Base-by-base conservation (phyloP, 1,140 invertebrate species). In the Plectus sambesii region DNA sequence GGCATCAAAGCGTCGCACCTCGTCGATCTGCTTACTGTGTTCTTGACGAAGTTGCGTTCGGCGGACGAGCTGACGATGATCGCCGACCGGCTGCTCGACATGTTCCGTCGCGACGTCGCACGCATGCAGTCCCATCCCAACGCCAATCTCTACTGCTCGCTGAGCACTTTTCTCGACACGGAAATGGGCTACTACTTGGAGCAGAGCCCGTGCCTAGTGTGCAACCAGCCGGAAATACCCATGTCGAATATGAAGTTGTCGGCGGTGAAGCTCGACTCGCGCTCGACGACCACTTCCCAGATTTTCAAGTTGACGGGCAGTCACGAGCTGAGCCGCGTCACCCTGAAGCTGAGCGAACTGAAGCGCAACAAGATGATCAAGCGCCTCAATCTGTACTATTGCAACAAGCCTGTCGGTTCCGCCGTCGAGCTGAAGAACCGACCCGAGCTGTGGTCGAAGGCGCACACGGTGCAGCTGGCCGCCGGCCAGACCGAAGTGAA, bases 281-380 rank as follows among this genome's bases (percentile, higher is more conserved):
- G 94, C 74, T 98, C 90, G 68, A 96, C 90, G 0, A 94, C 90
- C 1, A 93, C 85, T 2, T 93, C 88, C 2, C 89, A 94, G 73
- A 92, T 97, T 42, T 86, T 96, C 1, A 97, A 97, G 73, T 73
- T 98, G 38, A 81, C 90, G 25, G 85, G 85, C 39, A 86, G 86
- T 67, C 86, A 96, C 65, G 90, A 84, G 42, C 92, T 97, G 42
- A 89, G 87, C 59, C 85, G 87, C 61, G 86, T 98, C 44, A 84
- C 82, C 4, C 76, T 97, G 9, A 79, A 88, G 36, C 87, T 97
- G 56, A 85, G 82, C 12, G 92, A 98, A 73, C 74, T 97, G 30
- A 96, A 96, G 70, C 78, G 87, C 53, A 87, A 85, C 8, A 94
- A 96, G 75, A 96, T 96, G 89, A 88, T 97, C 48, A 79, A 87